These are phyloP conservation scores for Heliangelus exortis DNA, from an alignment of 2,797 vertebrate genomes.

Conservation along the genomic window DNA sequence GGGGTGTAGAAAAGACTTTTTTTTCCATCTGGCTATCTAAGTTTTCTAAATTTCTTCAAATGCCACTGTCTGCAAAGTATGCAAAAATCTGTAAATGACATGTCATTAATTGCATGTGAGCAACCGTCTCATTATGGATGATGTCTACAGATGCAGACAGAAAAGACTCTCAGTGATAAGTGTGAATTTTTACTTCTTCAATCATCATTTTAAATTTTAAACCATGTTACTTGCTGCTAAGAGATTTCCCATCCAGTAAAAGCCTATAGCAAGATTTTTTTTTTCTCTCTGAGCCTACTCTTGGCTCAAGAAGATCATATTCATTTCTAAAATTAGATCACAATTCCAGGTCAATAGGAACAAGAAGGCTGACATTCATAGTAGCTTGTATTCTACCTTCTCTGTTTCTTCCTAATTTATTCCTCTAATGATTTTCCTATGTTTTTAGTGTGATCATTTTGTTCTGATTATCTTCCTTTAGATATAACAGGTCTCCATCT, in stretches of 20 bases:
- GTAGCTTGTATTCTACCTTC: background rate
- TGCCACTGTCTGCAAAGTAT: background rate
- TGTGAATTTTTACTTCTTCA: background rate
- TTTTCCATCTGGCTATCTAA: background rate
- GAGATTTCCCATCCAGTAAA: background rate
- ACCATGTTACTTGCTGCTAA: background rate
- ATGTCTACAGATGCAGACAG: background rate
- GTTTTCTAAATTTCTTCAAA: background rate
- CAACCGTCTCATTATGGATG: background rate
- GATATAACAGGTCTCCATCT: slow-evolving; percentile 12
- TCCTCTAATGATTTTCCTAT: slow-evolving; percentile 35
- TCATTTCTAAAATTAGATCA: background rate
- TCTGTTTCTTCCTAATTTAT: background rate
- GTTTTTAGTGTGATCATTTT: background rate
- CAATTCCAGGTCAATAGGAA: background rate
- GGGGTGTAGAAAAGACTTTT: background rate
- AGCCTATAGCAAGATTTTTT: background rate
- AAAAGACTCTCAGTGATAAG: background rate
- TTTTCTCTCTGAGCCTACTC: background rate
- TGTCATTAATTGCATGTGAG: background rate
- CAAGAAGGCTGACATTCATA: background rate
- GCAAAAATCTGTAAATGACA: background rate
- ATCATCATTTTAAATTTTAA: background rate
- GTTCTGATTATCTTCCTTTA: slow-evolving; percentile 17
- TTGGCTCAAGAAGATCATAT: background rate